phyloP scores from a whole-genome alignment of 2,113 vertebrate species.

The Oncorhynchus mykiss region DNA sequence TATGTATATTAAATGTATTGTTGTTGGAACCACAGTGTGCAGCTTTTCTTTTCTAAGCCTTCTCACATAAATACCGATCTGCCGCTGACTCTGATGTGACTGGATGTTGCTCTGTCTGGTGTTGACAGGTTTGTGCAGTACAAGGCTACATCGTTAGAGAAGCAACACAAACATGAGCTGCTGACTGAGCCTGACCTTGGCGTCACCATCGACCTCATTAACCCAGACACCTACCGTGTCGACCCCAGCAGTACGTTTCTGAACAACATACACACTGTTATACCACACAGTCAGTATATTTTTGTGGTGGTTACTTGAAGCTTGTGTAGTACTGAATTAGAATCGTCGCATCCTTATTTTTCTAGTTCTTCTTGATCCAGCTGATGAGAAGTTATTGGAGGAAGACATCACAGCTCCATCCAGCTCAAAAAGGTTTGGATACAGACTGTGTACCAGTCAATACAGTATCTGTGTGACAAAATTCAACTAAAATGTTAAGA shows the following conservation, averaged over 20 bases:
- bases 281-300: not conserved
- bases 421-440: slow-evolving; percentile 85
- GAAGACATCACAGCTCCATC: slow-evolving; percentile 92
- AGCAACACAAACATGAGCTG: slow-evolving; percentile 92
- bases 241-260: slow-evolving; percentile 82
- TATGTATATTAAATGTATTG: not conserved
- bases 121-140: slow-evolving; percentile 89
- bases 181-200: slow-evolving; percentile 91
- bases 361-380: slow-evolving; percentile 84
- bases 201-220: slow-evolving; percentile 93
- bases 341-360: slow-evolving; percentile 9
- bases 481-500: not conserved
- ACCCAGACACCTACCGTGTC: slow-evolving; percentile 91
- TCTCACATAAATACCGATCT: no score
- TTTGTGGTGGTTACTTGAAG: not conserved
- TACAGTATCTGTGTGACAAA: not conserved
- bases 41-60: no score
- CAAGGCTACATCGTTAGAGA: slow-evolving; percentile 93
- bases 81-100: no score
- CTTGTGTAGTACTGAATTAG: not conserved
- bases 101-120: slow-evolving; percentile 24
- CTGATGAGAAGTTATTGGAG: slow-evolving; percentile 92
- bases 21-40: no score
- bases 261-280: not conserved
- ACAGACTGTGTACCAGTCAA: no score